Evolutionary conservation across 1,140 invertebrate genomes (phyloP), one percentile per base, ranked within the genome.

Genomic region (Drosophila arizonae): DNA sequence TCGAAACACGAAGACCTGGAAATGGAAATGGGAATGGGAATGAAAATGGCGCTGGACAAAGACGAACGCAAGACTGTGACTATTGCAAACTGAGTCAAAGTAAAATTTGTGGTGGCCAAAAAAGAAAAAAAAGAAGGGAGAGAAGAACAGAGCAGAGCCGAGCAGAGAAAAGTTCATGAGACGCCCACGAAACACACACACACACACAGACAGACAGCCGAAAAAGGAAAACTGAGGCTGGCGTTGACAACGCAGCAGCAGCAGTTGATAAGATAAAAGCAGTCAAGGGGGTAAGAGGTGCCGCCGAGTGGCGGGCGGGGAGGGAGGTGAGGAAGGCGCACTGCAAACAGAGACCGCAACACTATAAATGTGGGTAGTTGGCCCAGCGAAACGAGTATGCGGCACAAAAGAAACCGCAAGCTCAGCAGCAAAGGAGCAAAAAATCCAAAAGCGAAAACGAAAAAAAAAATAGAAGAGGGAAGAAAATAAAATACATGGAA

Each of bases 371-470:
- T 88, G 82, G 79, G 79, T 79, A 79, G 84, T 77, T 82, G 52
- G n/a, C n/a, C 17, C 30, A 26, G 45, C 41, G 54, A 69, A 67
- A 57, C 15, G 65, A 67, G 55, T 36, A 48, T 48, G 81, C 67
- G 79, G 76, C 79, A 87, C 82, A 87, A 87, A 87, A 87, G 84
- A 84, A 87, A 87, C 84, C 84, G 84, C 84, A 87, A 84, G 84
- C 88, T 87, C 84, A 87, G 84, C 84, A 88, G 39, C 66, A 72
- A 57, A 28, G 6, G 1, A 52, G 36, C 36, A 33, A 52, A 50
- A 24, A 50, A 24, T 24, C 21, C 21, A 24, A 24, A 24, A 24
- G 24, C 17, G 17, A 26, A 4, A 48, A 17, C 17, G 17, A 17
- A 17, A 17, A 17, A 17, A 48, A 48, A 24, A 24, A 9, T 4